Conservation (phyloP, 2,888 invertebrate genomes). For the Bombylius discolor region DNA sequence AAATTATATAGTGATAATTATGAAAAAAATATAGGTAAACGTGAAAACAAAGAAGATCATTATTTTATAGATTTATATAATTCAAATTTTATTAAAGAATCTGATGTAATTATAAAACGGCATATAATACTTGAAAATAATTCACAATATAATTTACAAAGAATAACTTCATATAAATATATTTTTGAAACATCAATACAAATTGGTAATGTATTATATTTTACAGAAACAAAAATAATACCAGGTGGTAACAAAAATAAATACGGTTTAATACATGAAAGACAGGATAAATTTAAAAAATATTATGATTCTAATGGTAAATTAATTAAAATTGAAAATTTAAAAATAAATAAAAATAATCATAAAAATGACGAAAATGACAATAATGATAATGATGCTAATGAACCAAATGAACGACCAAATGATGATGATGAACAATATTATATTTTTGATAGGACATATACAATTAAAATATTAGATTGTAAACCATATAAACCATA, state of each 20-base stretch:
- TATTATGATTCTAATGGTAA: background rate
- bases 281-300: background rate
- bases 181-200: background rate
- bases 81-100: too few relatives aligned
- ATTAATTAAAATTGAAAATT: background rate
- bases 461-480: conserved; percentile 1
- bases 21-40: too few relatives aligned
- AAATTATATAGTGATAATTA: too few relatives aligned
- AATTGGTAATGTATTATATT: background rate
- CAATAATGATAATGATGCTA: too few relatives aligned
- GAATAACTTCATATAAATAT: background rate
- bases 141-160: too few relatives aligned
- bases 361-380: background rate
- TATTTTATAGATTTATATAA: too few relatives aligned
- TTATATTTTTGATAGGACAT: background rate
- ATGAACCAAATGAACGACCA: too few relatives aligned
- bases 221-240: background rate
- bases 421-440: background rate
- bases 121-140: too few relatives aligned
- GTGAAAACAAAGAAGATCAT: too few relatives aligned
- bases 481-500: background rate
- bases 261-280: background rate
- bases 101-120: too few relatives aligned
- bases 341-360: background rate
- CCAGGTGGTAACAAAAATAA: background rate